These are phyloP conservation scores for Dissostichus mawsoni DNA, from an alignment of 2,113 vertebrate genomes.

Conservation along the genomic window DNA sequence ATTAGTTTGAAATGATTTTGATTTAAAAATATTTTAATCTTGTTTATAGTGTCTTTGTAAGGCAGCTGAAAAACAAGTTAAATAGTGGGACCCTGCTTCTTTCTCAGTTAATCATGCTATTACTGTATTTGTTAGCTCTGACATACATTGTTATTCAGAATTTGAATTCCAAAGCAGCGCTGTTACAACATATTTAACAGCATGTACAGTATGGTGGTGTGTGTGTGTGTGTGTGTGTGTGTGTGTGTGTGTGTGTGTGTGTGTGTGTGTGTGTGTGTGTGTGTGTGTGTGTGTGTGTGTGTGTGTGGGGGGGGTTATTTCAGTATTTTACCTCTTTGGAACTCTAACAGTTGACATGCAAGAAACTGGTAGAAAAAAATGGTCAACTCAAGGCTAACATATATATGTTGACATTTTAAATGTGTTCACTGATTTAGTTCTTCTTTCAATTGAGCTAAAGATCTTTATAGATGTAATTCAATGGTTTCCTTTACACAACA, in stretches of 20 bases:
- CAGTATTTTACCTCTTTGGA: too few species aligned
- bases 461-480: neutral
- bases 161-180: neutral
- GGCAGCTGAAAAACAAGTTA: neutral
- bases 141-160: neutral
- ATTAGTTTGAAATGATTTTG: too few species aligned
- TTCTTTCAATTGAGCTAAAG: neutral
- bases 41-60: neutral
- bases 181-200: neutral
- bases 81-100: neutral
- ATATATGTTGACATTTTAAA: too few species aligned
- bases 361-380: too few species aligned
- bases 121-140: neutral
- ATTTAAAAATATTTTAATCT: too few species aligned
- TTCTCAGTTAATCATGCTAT: neutral
- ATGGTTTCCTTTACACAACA: neutral
- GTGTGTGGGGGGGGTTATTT: too few species aligned
- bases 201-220: neutral
- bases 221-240: conserved; percentile 9
- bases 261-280: neutral
- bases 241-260: neutral
- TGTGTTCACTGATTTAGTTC: too few species aligned
- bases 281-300: too few species aligned
- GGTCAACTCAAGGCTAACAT: too few species aligned
- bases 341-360: too few species aligned